Evolutionary conservation across 2,888 invertebrate species (phyloP).

Genomic region (Hemicrepidius hirtus): DNA sequence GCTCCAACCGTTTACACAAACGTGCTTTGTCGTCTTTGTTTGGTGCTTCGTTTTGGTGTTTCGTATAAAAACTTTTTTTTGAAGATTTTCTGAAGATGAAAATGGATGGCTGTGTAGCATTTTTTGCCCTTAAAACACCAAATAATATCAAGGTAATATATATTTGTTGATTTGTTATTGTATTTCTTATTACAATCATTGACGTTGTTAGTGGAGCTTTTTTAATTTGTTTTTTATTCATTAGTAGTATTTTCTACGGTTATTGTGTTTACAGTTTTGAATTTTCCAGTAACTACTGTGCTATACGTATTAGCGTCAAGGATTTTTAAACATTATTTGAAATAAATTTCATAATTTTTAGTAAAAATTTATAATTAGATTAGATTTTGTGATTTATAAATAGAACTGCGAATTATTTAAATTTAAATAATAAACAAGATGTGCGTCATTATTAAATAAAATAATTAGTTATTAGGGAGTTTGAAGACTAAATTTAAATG

Average conservation of each 20-base stretch:
- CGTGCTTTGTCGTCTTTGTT: slow-evolving; percentile 29
- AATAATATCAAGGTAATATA: neutral
- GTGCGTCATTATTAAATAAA: neutral
- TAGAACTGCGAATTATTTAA: neutral
- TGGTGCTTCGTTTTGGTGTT: slow-evolving; percentile 12
- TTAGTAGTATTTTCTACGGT: neutral
- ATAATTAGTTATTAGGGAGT: neutral
- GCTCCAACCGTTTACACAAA: slow-evolving; percentile 24
- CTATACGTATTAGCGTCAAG: too few species aligned
- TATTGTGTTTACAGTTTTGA: neutral
- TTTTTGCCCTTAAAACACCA: neutral
- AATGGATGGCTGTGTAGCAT: slow-evolving; percentile 28
- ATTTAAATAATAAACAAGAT: neutral
- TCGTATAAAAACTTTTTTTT: neutral
- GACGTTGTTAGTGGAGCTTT: slow-evolving; percentile 2
- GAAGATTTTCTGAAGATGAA: slow-evolving; percentile 19
- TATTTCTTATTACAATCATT: neutral
- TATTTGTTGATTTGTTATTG: neutral
- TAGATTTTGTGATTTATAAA: too few species aligned
- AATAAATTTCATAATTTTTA: too few species aligned
- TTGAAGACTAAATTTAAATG: too few species aligned
- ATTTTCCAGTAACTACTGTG: too few species aligned
- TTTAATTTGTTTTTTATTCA: neutral
- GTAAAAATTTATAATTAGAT: too few species aligned
- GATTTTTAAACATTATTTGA: too few species aligned